A percentile compares a stretch with the other conserved stretches of the same genome.
These are phyloP conservation scores for Tenodera sinensis DNA, from an alignment of 2,888 invertebrate genomes.

Conservation along the genomic window DNA sequence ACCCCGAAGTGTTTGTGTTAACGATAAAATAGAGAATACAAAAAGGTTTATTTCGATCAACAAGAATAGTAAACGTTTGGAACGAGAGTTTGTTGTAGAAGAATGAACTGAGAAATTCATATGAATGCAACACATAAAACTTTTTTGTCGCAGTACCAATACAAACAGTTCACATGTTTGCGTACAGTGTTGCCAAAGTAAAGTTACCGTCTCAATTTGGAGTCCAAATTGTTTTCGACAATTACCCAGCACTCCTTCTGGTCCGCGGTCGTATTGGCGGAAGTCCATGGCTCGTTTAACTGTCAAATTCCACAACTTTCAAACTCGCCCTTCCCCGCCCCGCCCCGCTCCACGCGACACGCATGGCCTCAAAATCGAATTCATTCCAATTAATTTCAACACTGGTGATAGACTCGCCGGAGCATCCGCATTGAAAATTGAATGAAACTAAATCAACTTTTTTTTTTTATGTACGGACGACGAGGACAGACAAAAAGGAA, in stretches of 20 bases:
- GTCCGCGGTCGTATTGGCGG: not conserved
- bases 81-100: no score
- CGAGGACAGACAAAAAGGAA: not conserved
- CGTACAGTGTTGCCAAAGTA: not conserved
- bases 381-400: not conserved
- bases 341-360: not conserved
- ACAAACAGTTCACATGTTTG: not conserved
- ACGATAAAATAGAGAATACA: no score
- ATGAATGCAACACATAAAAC: no score
- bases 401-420: not conserved
- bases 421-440: not conserved
- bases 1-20: no score
- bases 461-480: not conserved
- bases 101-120: no score
- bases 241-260: not conserved
- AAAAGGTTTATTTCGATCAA: no score
- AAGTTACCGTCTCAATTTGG: not conserved
- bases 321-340: not conserved
- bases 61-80: no score
- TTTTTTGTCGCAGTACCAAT: no score
- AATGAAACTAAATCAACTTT: not conserved
- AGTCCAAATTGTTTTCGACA: not conserved
- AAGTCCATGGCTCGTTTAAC: not conserved
- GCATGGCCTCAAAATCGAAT: not conserved
- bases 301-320: not conserved